Percentiles rank a stretch among this genome's conserved stretches.
Evolutionary conservation across 2,888 invertebrate genomes (phyloP).

Genomic region (Acleris laterana): DNA sequence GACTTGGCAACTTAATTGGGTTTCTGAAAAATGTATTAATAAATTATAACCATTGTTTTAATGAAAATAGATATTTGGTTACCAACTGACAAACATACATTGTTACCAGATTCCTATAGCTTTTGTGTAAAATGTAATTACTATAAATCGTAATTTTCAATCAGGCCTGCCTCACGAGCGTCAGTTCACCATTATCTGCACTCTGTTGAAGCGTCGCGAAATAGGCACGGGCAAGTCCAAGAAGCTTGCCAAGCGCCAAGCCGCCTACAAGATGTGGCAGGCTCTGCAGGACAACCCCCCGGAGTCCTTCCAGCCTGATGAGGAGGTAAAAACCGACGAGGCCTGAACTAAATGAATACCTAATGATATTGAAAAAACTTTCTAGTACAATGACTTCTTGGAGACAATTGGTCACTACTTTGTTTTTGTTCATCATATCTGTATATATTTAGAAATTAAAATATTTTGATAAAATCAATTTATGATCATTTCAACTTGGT

Average conservation of each 20-base stretch:
- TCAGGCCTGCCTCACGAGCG: conserved; percentile 95
- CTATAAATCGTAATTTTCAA: conserved; percentile 35
- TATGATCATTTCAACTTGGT: too few species aligned
- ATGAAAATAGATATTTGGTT: too few species aligned
- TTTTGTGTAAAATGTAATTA: not conserved
- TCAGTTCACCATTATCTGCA: conserved; percentile 96
- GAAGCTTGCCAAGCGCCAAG: conserved; percentile 97
- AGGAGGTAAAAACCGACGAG: conserved; percentile 79
- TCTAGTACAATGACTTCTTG: too few species aligned
- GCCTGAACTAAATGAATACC: too few species aligned
- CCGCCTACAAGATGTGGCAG: conserved; percentile 97
- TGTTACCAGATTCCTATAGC: not conserved
- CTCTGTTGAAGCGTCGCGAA: conserved; percentile 93
- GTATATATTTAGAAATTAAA: too few species aligned
- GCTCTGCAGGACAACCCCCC: conserved; percentile 91
- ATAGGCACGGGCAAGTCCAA: conserved; percentile 96
- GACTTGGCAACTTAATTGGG: too few species aligned
- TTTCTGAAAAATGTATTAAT: too few species aligned
- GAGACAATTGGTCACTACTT: too few species aligned
- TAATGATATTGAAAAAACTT: too few species aligned
- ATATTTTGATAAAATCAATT: too few species aligned
- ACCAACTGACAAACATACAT: not conserved
- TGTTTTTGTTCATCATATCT: too few species aligned
- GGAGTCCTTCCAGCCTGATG: conserved; percentile 87
- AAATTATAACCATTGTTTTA: too few species aligned